Conservation (phyloP, 2,888 invertebrate genomes). For the Labia minor region DNA sequence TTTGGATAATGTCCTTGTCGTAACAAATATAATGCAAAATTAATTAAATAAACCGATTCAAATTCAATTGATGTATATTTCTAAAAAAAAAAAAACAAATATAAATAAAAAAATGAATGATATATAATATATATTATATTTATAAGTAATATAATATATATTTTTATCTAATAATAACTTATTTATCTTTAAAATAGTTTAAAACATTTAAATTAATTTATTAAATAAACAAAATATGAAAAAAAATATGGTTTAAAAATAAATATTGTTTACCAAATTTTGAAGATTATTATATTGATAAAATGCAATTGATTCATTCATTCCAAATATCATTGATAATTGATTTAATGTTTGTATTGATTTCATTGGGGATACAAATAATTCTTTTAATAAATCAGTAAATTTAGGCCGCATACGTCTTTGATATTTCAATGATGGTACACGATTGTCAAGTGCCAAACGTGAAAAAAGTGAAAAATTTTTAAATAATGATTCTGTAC, state of each 20-base stretch:
- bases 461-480: background rate
- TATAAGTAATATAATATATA: too few species aligned
- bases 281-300: background rate
- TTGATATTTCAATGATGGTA: background rate
- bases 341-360: background rate
- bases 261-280: too few species aligned
- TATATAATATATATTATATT: too few species aligned
- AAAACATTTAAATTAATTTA: too few species aligned
- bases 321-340: background rate
- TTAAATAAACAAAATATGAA: too few species aligned
- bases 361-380: background rate
- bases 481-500: background rate
- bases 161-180: too few species aligned
- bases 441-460: background rate
- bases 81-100: too few species aligned
- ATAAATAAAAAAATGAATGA: too few species aligned
- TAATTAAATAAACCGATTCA: background rate
- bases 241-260: too few species aligned
- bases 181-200: too few species aligned
- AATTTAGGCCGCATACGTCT: background rate
- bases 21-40: background rate
- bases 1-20: background rate
- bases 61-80: background rate
- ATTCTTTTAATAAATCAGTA: background rate
- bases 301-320: background rate